These are phyloP conservation scores for Acanthopagrus latus DNA, from an alignment of 2,797 vertebrate genomes.

Conservation along the genomic window DNA sequence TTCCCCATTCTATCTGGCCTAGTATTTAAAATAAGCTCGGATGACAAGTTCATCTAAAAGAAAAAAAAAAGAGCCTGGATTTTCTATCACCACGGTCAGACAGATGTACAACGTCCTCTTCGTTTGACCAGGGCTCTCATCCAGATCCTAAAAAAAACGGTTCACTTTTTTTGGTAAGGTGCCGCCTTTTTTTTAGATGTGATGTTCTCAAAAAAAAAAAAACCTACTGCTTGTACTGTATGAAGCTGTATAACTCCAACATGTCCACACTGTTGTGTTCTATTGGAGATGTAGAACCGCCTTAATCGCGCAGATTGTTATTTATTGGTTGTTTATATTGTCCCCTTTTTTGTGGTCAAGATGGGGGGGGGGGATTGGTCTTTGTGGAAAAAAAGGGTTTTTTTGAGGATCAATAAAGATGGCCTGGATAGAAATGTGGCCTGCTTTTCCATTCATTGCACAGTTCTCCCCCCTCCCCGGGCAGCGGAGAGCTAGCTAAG, in stretches of 20 bases:
- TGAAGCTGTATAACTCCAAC: conserved; percentile 82
- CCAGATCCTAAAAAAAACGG: conserved; percentile 60
- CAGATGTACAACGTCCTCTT: conserved; percentile 60
- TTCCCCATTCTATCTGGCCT: conserved; percentile 58
- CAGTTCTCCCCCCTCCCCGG: conserved; percentile 55
- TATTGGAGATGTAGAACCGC: conserved; percentile 87
- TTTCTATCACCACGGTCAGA: conserved; percentile 44
- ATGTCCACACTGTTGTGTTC: conserved; percentile 83
- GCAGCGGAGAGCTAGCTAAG: conserved; percentile 52
- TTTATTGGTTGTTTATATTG: conserved; percentile 85
- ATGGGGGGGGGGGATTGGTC: conserved; percentile 74
- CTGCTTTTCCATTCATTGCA: conserved; percentile 83
- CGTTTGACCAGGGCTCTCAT: conserved; percentile 65
- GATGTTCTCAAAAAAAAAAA: conserved; percentile 67
- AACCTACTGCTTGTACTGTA: conserved; percentile 83
- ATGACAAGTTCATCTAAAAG: conserved; percentile 48
- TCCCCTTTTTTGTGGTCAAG: conserved; percentile 78
- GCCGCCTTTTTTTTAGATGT: conserved; percentile 72
- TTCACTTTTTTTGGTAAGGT: conserved; percentile 73
- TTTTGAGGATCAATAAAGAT: conserved; percentile 87
- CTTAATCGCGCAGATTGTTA: conserved; percentile 87
- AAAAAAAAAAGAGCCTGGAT: conserved; percentile 23
- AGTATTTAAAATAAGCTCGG: conserved; percentile 64
- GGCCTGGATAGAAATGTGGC: conserved; percentile 84
- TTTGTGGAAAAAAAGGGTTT: conserved; percentile 76